Conservation (phyloP, 2,797 vertebrate species). For the Cebuella pygmaea region DNA sequence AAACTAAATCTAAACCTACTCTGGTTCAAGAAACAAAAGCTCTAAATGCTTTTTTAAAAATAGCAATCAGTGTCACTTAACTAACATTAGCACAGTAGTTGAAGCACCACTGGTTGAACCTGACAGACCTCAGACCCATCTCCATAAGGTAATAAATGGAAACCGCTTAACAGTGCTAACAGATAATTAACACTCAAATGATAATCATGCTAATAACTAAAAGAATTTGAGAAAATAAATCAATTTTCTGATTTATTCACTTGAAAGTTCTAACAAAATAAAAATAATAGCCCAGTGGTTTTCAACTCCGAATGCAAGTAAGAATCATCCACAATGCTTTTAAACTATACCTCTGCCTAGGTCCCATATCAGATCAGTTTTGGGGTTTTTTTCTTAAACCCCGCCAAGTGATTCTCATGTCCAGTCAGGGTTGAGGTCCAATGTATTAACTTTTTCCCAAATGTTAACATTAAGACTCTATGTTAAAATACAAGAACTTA, state of each 20-base stretch:
- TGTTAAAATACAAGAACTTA: neutral
- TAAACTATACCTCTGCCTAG: conserved; percentile 43
- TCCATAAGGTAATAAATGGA: neutral
- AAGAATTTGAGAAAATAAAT: neutral
- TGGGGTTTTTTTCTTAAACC: neutral
- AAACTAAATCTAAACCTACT: conserved; percentile 45
- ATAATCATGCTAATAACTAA: conserved; percentile 11
- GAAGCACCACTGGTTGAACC: neutral
- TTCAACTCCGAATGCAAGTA: neutral
- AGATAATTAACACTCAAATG: neutral
- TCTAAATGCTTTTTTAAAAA: neutral
- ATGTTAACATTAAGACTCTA: neutral
- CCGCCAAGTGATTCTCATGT: conserved; percentile 13
- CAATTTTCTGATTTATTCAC: conserved; percentile 21
- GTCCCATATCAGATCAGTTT: neutral
- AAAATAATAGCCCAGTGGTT: neutral
- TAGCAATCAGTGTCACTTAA: conserved; percentile 11
- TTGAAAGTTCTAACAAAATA: conserved; percentile 15
- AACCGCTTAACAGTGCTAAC: neutral
- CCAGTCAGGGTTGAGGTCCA: neutral
- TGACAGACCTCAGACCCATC: neutral
- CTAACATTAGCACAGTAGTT: neutral
- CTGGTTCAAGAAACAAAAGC: conserved; percentile 13
- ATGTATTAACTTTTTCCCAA: neutral
- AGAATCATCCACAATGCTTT: conserved; percentile 20